Percentiles rank a stretch among this genome's conserved stretches.
These are phyloP conservation scores for Ladona fulva DNA, from an alignment of 1,140 invertebrate genomes.

Conservation along the genomic window DNA sequence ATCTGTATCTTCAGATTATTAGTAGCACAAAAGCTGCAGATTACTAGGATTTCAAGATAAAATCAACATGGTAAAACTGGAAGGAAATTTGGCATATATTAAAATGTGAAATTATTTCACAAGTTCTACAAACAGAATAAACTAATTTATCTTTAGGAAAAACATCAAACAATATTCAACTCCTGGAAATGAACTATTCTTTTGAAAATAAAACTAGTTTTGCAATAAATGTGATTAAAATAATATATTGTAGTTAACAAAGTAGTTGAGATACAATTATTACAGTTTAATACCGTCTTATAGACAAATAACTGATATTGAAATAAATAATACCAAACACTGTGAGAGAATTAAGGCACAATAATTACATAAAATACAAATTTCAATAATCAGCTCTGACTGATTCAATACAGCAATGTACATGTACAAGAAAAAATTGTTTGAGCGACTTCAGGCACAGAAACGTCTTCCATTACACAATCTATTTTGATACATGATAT, in stretches of 20 bases:
- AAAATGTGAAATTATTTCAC: too few species aligned
- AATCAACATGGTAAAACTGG: too few species aligned
- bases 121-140: too few species aligned
- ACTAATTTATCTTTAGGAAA: too few species aligned
- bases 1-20: too few species aligned
- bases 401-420: neutral
- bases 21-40: too few species aligned
- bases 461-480: neutral
- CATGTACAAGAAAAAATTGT: neutral
- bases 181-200: too few species aligned
- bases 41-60: too few species aligned
- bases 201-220: too few species aligned
- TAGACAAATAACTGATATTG: neutral
- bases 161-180: too few species aligned
- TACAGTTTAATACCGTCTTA: neutral
- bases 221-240: neutral
- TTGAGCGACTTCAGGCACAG: neutral
- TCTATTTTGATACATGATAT: neutral
- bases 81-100: too few species aligned
- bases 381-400: neutral
- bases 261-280: neutral
- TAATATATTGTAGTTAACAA: slow-evolving; percentile 9
- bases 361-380: slow-evolving; percentile 9
- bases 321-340: neutral
- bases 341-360: neutral